Evolutionary conservation across 1,140 invertebrate species (phyloP), one percentile per base, ranked within the genome.

Genomic region (Nephila pilipes): DNA sequence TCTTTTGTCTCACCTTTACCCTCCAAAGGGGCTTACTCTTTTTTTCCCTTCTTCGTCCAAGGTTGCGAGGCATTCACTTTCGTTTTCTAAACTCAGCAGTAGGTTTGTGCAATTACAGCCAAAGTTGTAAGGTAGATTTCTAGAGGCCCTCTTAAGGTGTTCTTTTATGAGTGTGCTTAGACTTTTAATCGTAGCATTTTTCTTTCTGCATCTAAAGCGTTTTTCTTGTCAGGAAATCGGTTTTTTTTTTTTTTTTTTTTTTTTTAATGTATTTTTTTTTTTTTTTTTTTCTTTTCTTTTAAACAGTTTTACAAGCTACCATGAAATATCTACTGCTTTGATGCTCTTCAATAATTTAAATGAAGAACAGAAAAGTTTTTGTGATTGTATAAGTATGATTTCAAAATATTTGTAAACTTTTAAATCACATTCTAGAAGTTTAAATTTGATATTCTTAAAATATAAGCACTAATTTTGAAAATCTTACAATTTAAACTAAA

Each of bases 1-100:
- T 63, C 55, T 63, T 36, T 87, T 87, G 85, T 87, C 58, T 87
- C 85, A 87, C 85, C 81, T 83, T 87, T 87, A 87, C 85, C 58
- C 85, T 63, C 57, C 25, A 6, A 29, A 63, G 58, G 29, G 85
- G 32, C 32, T 63, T 36, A 20, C 32, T 22, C 25, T 36, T 32
- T 36, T 32, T 57, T 85, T 85, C 14, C n/a, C n/a, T n/a, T 79
- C 69, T 32, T 79, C 46, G 38, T 83, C 29, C 55, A 87, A 63
- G 85, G 57, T 87, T 54, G 22, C 1, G 20, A 83, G 36, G 32
- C 55, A 87, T 63, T 63, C 57, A 63, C 85, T 87, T 87, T 87
- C 85, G 29, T 20, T 87, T 87, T 87, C 85, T 58, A 87, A 63
- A 58, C 55, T 87, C 85, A 87, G 58, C 85, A 87, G 85, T 87